Conservation (phyloP, 2,113 vertebrate genomes). For the Marcusenius ussheri region DNA sequence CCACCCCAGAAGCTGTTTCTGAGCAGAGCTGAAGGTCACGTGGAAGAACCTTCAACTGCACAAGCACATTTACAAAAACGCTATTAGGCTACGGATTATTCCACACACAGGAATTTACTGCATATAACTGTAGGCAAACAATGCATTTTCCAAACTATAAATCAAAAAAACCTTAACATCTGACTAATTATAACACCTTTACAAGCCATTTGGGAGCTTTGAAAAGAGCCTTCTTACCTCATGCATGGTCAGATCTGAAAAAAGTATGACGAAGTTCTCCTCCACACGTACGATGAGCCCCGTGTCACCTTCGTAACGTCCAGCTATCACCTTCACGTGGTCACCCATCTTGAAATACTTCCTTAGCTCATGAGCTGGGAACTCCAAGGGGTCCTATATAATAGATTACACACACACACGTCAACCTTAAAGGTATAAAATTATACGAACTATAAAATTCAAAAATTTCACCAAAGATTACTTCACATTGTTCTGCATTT, state of each 20-base stretch:
- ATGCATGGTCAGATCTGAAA: slow-evolving; percentile 92
- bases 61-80: not conserved
- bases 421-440: too few species aligned
- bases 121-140: not conserved
- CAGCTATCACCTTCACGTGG: slow-evolving; percentile 92
- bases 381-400: slow-evolving; percentile 83
- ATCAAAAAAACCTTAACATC: not conserved
- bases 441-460: too few species aligned
- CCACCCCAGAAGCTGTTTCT: slow-evolving; percentile 85
- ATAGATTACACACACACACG: not conserved
- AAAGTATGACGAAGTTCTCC: slow-evolving; percentile 93
- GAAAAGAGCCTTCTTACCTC: slow-evolving; percentile 60
- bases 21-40: slow-evolving; percentile 92
- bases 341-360: slow-evolving; percentile 97
- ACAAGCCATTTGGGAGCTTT: not conserved
- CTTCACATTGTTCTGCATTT: not conserved
- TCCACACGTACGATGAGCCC: slow-evolving; percentile 90
- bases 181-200: not conserved
- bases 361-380: slow-evolving; percentile 82
- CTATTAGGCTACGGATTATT: not conserved
- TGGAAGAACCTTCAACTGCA: slow-evolving; percentile 83
- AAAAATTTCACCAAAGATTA: too few species aligned
- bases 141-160: not conserved
- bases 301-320: slow-evolving; percentile 86
- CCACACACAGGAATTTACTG: not conserved